Base-by-base conservation (phyloP, 2,888 invertebrate genomes). In the Glyphotaelius pellucidus region DNA sequence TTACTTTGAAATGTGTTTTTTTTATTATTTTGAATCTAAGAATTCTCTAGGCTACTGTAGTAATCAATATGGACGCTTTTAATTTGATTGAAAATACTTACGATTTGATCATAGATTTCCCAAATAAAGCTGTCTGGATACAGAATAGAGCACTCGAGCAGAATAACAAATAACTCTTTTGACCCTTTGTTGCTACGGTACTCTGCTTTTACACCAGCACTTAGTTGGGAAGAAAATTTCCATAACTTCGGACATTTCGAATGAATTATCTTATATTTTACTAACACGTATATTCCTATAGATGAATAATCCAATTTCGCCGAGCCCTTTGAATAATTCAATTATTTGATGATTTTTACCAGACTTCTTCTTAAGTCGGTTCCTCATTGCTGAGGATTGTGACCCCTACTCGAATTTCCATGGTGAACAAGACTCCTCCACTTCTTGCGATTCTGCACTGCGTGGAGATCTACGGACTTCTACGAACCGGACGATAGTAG, bases 61-160 rank as follows among this genome's bases (percentile, higher is more conserved):
- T 86, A 86, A 86, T 47, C 86, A 47, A 86, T 38, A 86, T 42
- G 42, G n/a, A 86, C 86, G 86, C 86, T 86, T 86, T 86, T 86
- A 86, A 86, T 86, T 86, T 38, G 42, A 86, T 86, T 42, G 42
- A 42, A 86, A 86, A 42, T 47, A n/a, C 86, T 85, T 85, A 38
- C n/a, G 47, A n/a, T 42, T 85, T 38, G 85, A 85, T 85, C 85
- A 12, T 42, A 85, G 85, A 85, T 85, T 42, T 85, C 85, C 85
- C 85, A 42, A 85, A 85, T 38, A 85, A 85, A 85, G 32, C 85
- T 25, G 86, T 86, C 42, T 47, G 30, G n/a, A 42, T 86, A 86
- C n/a, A 35, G 25, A 86, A 12, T 30, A 25, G 25, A 86, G 86
- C 30, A 42, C 42, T 86, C 42, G 42, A 42, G 42, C 86, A 42